Evolutionary conservation across 2,888 invertebrate genomes (phyloP), one percentile per base, ranked within the genome.

Genomic region (Mechanitis mazaeus): DNA sequence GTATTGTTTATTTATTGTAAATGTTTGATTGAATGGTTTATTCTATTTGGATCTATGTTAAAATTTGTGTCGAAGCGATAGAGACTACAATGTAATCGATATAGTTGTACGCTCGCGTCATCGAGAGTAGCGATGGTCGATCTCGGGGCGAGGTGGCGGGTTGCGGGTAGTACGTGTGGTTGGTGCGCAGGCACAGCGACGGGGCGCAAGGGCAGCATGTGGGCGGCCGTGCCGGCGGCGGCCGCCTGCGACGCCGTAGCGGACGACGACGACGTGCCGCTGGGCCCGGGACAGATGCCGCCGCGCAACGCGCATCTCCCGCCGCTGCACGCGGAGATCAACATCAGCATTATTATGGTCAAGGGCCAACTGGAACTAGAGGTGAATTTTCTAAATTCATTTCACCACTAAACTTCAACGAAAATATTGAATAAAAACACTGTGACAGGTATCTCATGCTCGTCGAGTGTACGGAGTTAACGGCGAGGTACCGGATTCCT

Each of bases 361-460:
- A 97, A 97, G 87, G 97, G 97, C 73, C 95, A 96, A 73, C 92
- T 98, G 65, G 97, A 97, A 83, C 95, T 98, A 33, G 97, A 97
- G 91, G 93, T 92, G 53, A 78, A 73, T 61, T 38, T 42, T 28
- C 12, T 59, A 42, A n/a, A 31, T 31, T n/a, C 5, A 31, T n/a
- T 31, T 47, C 28, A 3, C 50, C 9, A 9, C 7, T 31, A 28
- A 31, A 31, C 2, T 31, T 50, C 31, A 9, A 9, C 9, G n/a
- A 2, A 50, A 20, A 50, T 45, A 50, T 55, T 54, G 35, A 12
- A 38, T 35, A 53, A 45, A 45, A 6, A 33, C n/a, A 35, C 53
- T 47, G 28, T 33, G 9, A 33, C 55, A 90, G 90, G 85, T 90
- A 62, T 87, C 88, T 45, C 87, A 87, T 68, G 89, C 87, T 33